A percentile compares a stretch with the other conserved stretches of the same genome.
Conservation (phyloP, 2,888 invertebrate genomes). For the Rhimphoctona megacephalus region DNA sequence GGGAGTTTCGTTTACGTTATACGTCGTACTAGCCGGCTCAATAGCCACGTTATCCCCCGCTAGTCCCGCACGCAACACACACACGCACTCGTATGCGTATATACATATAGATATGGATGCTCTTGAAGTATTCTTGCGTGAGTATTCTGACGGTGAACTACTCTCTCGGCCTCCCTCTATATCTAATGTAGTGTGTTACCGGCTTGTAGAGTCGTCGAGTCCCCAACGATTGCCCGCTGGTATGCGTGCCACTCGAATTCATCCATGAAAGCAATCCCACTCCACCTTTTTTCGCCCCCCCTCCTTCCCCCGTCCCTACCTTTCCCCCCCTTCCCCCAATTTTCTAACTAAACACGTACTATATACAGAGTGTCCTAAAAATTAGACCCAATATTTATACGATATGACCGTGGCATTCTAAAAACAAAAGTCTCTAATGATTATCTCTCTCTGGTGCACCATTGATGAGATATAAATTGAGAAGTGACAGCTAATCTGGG, state of each 20-base stretch:
- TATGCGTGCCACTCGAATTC: slow-evolving; percentile 62
- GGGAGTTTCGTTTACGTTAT: slow-evolving; percentile 59
- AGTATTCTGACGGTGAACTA: slow-evolving; percentile 31
- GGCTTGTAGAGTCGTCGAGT: slow-evolving; percentile 25
- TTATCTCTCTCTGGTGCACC: too few species aligned
- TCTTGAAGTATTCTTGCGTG: slow-evolving; percentile 26
- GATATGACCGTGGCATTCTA: background rate
- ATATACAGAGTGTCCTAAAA: slow-evolving; percentile 9
- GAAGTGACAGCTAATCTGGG: too few species aligned
- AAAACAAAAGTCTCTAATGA: too few species aligned
- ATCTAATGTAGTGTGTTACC: slow-evolving; percentile 24
- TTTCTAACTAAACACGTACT: background rate
- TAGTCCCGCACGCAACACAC: slow-evolving; percentile 3
- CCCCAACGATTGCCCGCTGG: slow-evolving; percentile 41
- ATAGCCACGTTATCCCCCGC: slow-evolving; percentile 36
- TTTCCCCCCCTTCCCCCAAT: background rate
- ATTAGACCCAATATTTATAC: background rate
- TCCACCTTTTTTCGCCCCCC: slow-evolving; percentile 37
- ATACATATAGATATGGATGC: background rate
- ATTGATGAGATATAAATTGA: too few species aligned
- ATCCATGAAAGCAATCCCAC: slow-evolving; percentile 50
- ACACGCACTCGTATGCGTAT: background rate
- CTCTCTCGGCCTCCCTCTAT: slow-evolving; percentile 3
- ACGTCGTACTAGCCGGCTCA: slow-evolving; percentile 34
- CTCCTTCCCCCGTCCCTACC: background rate